Base-by-base conservation (phyloP, 1,140 invertebrate genomes). In the Drosophila funebris region DNA sequence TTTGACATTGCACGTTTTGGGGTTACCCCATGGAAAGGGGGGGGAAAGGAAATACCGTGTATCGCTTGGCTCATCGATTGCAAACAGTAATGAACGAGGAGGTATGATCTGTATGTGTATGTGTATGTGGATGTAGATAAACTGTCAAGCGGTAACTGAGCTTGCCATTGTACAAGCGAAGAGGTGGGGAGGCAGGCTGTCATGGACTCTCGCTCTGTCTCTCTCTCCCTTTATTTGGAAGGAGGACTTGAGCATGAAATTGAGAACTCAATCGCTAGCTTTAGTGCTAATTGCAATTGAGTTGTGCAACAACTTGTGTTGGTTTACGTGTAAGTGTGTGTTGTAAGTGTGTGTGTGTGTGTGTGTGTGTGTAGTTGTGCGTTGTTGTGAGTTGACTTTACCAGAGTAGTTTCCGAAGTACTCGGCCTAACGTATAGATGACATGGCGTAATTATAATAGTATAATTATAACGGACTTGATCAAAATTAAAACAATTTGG, bases 1-100 rank as follows among this genome's bases (percentile, higher is more conserved):
- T 88, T 88, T 88, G 83, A 88, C 83, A 88, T 88, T 80, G 81
- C 81, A 84, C 68, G 62, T 44, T 44, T 44, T 44, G 43, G 20
- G 18, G 9, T 4, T n/a, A 24, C 13, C n/a, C 8, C n/a, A 37
- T 11, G 8, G 22, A 46, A n/a, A 24, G 13, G 0, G 27, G 16
- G 46, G 5, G 3, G 2, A n/a, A 50, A 5, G 24, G 2, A 14
- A 4, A 14, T 14, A 13, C 5, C 48, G 71, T 73, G 56, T 61
- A n/a, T n/a, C n/a, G n/a, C 66, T 74, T 74, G 57, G 39, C 54
- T 46, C 63, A 68, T 73, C 70, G 70, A 73, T 73, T 68, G 56
- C 64, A 53, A 36, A 37, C 37, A 13, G 37, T 68, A 73, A 73
- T 73, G 70, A 72, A 61, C 43, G 37, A n/a, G 27, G 22, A 58